Base-by-base conservation (phyloP, 2,888 invertebrate genomes). In the Oligia latruncula region DNA sequence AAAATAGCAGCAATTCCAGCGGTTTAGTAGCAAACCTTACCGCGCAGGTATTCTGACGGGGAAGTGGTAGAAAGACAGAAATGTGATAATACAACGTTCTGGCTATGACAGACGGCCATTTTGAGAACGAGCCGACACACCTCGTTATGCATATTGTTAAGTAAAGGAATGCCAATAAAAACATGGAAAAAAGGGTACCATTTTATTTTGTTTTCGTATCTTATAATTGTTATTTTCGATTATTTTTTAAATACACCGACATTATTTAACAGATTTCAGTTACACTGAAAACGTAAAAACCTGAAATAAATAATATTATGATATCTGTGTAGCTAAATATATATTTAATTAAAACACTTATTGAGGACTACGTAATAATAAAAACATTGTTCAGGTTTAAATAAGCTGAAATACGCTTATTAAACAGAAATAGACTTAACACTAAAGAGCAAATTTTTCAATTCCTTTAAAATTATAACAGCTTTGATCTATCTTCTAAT, bases 1-100 rank as follows among this genome's bases (percentile, higher is more conserved):
- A 88, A 91, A 92, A 92, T 92, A 88, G 91, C 87, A 78, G 87
- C 91, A 87, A 91, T 92, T 91, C 81, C 85, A 83, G 85, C 75
- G 89, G 90, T 90, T 91, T 88, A 89, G 89, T 84, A 84, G 85
- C 83, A 89, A 89, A 88, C 88, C 87, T 88, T 86, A 81, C 74
- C 70, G 74, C 72, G 74, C 74, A 67, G 82, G 84, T 80, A 84
- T 83, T 78, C 78, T 76, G 80, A 80, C 80, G 80, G 62, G 71
- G 77, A 71, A 70, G 40, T 74, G 77, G 77, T 73, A 73, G 78
- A 73, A 86, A 88, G 80, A 84, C 80, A 82, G 67, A 84, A 82
- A 80, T 78, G 81, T 78, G 80, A 85, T 87, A 90, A 88, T 82
- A 81, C 76, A 58, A 74, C 65, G 77, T 68, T 74, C 80, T 80